Evolutionary conservation across 2,797 vertebrate genomes (phyloP).

Genomic region (Helostoma temminkii): DNA sequence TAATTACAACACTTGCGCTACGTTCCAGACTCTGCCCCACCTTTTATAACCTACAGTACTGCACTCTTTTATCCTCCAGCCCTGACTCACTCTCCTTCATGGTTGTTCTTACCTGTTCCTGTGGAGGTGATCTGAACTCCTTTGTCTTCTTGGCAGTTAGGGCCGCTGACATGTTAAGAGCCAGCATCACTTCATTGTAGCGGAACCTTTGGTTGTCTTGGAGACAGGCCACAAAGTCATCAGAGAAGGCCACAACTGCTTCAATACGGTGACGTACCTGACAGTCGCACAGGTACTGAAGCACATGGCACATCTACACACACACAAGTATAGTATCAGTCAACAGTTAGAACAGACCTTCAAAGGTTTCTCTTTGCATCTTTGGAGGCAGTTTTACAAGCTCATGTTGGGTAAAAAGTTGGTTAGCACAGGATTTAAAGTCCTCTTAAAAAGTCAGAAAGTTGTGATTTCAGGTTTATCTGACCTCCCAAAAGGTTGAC

Average conservation of each 20-base stretch:
- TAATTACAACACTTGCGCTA: neutral
- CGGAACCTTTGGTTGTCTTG: constrained; percentile 96
- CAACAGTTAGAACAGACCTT: too few species aligned
- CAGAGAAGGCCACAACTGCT: constrained; percentile 95
- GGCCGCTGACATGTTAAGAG: constrained; percentile 97
- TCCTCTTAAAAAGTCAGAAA: too few species aligned
- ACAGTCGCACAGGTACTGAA: constrained; percentile 96
- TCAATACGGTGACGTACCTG: constrained; percentile 96
- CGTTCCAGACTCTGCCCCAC: neutral
- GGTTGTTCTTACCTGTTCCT: constrained; percentile 89
- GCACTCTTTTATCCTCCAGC: neutral
- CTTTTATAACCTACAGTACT: neutral
- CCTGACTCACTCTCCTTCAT: neutral
- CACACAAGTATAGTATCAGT: neutral
- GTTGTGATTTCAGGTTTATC: too few species aligned
- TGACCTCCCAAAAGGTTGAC: too few species aligned
- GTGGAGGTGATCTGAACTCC: constrained; percentile 95
- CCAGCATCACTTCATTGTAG: constrained; percentile 98
- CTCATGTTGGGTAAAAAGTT: too few species aligned
- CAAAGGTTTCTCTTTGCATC: too few species aligned
- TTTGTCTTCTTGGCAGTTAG: constrained; percentile 96
- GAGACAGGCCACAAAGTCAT: constrained; percentile 94
- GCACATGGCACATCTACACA: constrained; percentile 93
- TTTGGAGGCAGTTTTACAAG: too few species aligned
- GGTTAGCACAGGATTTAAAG: too few species aligned